Conservation (phyloP, 1,140 invertebrate genomes). For the Drosophila parvula region DNA sequence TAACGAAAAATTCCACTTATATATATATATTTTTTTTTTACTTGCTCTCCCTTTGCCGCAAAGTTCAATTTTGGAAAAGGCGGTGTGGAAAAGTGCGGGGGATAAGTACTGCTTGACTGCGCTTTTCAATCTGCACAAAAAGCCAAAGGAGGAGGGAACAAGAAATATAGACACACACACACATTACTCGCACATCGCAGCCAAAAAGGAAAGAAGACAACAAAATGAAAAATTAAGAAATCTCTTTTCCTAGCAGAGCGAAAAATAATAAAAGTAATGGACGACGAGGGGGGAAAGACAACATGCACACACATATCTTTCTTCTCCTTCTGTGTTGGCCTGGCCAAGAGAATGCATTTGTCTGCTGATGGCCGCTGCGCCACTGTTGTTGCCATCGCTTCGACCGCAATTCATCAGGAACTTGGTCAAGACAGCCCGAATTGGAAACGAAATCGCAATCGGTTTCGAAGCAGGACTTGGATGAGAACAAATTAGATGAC, state of each 20-base stretch:
- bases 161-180: neutral
- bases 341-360: constrained; percentile 28
- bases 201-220: neutral
- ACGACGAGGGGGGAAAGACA: constrained; percentile 1
- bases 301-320: neutral
- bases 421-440: constrained; percentile 22
- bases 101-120: constrained; percentile 67
- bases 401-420: constrained; percentile 45
- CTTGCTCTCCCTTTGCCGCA: neutral
- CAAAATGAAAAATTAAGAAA: constrained; percentile 70
- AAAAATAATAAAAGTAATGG: constrained; percentile 64
- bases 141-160: constrained; percentile 27
- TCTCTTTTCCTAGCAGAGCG: constrained; percentile 15
- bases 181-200: constrained; percentile 16
- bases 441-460: neutral
- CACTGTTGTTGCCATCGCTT: constrained; percentile 14
- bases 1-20: constrained; percentile 31
- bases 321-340: neutral
- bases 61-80: constrained; percentile 6
- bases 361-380: neutral
- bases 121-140: constrained; percentile 77
- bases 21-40: neutral
- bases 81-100: constrained; percentile 1
- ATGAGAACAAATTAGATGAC: constrained; percentile 63
- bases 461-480: constrained; percentile 19